phyloP scores from a whole-genome alignment of 2,888 invertebrate genomes.

The Dorcus hopei region DNA sequence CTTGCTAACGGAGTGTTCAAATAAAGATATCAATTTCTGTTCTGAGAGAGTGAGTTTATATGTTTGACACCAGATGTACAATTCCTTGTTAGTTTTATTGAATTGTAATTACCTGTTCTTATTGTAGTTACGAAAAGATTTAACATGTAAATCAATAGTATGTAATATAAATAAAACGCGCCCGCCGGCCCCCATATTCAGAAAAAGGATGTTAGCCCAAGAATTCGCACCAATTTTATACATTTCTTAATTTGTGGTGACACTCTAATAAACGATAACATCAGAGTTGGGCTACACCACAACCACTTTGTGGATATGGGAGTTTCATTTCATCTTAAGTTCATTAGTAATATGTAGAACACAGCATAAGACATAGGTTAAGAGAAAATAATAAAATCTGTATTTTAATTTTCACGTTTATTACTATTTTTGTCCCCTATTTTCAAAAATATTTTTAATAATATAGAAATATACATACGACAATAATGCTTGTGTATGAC shows the following conservation, averaged over 20 bases:
- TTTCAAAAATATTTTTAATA: too few relatives aligned
- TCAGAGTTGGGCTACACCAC: too few relatives aligned
- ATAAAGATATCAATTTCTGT: constrained; percentile 7
- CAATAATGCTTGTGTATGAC: too few relatives aligned
- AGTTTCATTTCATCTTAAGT: not conserved
- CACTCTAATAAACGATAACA: too few relatives aligned
- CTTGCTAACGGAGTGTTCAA: constrained; percentile 49
- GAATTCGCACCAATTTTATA: too few relatives aligned
- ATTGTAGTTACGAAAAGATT: not conserved
- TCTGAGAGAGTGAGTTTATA: constrained; percentile 15
- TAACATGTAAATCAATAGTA: not conserved
- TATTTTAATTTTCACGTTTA: not conserved
- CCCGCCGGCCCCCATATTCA: not conserved
- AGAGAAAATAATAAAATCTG: constrained; percentile 14
- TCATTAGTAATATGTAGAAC: constrained; percentile 3
- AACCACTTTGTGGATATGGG: too few relatives aligned
- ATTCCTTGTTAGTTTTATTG: constrained; percentile 27
- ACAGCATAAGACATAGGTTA: constrained; percentile 16
- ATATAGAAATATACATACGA: too few relatives aligned
- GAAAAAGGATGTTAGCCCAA: too few relatives aligned
- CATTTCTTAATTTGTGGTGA: too few relatives aligned
- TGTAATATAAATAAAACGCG: not conserved
- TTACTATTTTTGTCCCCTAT: too few relatives aligned
- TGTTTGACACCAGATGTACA: constrained; percentile 28
- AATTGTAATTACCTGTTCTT: constrained; percentile 13